Conservation (phyloP, 2,113 vertebrate species). For the Menidia beryllina region DNA sequence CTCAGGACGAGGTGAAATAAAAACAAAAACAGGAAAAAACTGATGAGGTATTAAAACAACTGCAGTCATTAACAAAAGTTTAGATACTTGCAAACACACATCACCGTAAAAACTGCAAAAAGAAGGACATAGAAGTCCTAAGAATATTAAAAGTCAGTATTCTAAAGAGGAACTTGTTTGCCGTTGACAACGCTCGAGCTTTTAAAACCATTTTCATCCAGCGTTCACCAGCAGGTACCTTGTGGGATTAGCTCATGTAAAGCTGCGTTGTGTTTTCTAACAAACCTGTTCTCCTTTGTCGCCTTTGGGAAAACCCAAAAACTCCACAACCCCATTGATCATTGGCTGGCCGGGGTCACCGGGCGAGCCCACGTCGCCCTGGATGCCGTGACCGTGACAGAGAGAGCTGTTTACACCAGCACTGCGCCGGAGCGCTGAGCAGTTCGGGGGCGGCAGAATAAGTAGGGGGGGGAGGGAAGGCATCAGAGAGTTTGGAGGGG, state of each 20-base stretch:
- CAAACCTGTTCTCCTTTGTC: constrained; percentile 90
- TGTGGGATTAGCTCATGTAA: neutral
- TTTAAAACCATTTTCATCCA: neutral
- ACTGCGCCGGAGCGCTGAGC: neutral
- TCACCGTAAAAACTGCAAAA: no score
- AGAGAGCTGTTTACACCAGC: constrained; percentile 62
- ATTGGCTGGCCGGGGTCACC: constrained; percentile 88
- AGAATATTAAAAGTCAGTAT: neutral
- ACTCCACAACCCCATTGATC: constrained; percentile 87
- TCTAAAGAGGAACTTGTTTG: neutral
- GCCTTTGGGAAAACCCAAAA: constrained; percentile 90
- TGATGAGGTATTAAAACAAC: no score
- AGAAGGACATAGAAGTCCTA: neutral
- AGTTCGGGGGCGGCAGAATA: neutral
- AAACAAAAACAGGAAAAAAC: no score
- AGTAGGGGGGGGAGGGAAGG: neutral
- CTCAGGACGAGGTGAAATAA: no score
- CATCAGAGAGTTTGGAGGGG: neutral
- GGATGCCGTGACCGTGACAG: constrained; percentile 72
- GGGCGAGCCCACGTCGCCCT: constrained; percentile 90
- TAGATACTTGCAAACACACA: no score
- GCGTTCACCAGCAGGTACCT: neutral
- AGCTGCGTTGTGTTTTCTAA: constrained; percentile 32
- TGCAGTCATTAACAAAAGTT: no score
- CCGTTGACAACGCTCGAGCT: neutral